phyloP scores from a whole-genome alignment of 2,888 invertebrate genomes.

The Drosophila planitibia region DNA sequence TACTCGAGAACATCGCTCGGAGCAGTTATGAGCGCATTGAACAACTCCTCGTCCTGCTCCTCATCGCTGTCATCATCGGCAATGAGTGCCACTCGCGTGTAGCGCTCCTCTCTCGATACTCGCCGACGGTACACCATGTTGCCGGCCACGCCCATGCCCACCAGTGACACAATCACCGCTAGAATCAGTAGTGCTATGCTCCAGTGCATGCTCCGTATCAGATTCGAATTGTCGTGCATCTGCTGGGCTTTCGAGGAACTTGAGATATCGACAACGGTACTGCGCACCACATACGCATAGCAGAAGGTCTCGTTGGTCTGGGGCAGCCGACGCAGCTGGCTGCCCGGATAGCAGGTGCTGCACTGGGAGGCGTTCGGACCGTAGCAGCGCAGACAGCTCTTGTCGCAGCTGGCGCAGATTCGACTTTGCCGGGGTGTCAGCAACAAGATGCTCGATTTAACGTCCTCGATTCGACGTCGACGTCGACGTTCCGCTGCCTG shows the following conservation, averaged over 20 bases:
- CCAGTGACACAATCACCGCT: slow-evolving; percentile 45
- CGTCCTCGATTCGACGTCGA: slow-evolving; percentile 18
- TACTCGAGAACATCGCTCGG: slow-evolving; percentile 46
- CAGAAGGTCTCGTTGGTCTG: slow-evolving; percentile 82
- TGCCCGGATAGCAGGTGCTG: slow-evolving; percentile 80
- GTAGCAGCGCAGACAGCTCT: slow-evolving; percentile 81
- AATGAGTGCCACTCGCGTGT: slow-evolving; percentile 77
- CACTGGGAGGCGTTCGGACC: slow-evolving; percentile 83
- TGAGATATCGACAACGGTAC: slow-evolving; percentile 64
- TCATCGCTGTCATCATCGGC: slow-evolving; percentile 63
- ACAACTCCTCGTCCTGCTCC: slow-evolving; percentile 60
- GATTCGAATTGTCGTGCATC: slow-evolving; percentile 4
- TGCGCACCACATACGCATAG: slow-evolving; percentile 81
- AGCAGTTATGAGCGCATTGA: slow-evolving; percentile 23
- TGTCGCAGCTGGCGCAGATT: slow-evolving; percentile 79
- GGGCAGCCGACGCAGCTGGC: slow-evolving; percentile 73
- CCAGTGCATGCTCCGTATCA: slow-evolving; percentile 48
- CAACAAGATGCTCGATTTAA: slow-evolving; percentile 21
- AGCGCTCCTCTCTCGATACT: slow-evolving; percentile 51
- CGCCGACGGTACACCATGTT: slow-evolving; percentile 49
- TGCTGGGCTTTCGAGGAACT: slow-evolving; percentile 7
- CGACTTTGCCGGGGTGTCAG: slow-evolving; percentile 40
- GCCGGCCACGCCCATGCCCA: slow-evolving; percentile 41
- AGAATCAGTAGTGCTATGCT: slow-evolving; percentile 69
- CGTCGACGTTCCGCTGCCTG: slow-evolving; percentile 76